Evolutionary conservation across 1,140 invertebrate species (phyloP).

Genomic region (Nomia melanderi): DNA sequence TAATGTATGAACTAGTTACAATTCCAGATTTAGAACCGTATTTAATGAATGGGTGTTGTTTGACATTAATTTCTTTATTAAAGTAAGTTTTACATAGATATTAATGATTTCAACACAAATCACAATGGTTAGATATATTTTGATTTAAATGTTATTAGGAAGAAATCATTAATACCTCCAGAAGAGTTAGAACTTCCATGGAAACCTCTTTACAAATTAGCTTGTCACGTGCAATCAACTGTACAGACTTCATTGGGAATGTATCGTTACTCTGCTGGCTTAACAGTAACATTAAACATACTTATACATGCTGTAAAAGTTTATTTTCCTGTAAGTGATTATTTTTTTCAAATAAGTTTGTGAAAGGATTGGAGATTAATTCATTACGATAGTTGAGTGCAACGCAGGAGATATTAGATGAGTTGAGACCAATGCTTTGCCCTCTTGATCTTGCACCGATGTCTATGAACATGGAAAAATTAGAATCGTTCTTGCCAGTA

Average conservation of each 20-base stretch:
- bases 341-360: slow-evolving; percentile 35
- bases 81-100: slow-evolving; percentile 79
- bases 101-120: neutral
- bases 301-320: slow-evolving; percentile 71
- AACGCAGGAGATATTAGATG: slow-evolving; percentile 93
- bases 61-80: slow-evolving; percentile 81
- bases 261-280: slow-evolving; percentile 83
- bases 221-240: slow-evolving; percentile 79
- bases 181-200: slow-evolving; percentile 92
- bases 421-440: slow-evolving; percentile 89
- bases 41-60: slow-evolving; percentile 85
- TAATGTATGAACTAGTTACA: slow-evolving; percentile 89
- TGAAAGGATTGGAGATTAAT: slow-evolving; percentile 37
- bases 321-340: slow-evolving; percentile 76
- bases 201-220: slow-evolving; percentile 91
- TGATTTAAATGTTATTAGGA: slow-evolving; percentile 81
- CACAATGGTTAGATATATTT: neutral
- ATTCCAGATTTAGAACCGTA: slow-evolving; percentile 89
- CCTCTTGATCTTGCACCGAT: slow-evolving; percentile 85
- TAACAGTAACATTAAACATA: slow-evolving; percentile 65
- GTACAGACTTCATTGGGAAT: slow-evolving; percentile 81
- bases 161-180: slow-evolving; percentile 88
- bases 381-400: slow-evolving; percentile 79
- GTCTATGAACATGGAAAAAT: slow-evolving; percentile 83
- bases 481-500: slow-evolving; percentile 90